These are phyloP conservation scores for Lagodon rhomboides DNA, from an alignment of 2,797 vertebrate species.

Conservation along the genomic window DNA sequence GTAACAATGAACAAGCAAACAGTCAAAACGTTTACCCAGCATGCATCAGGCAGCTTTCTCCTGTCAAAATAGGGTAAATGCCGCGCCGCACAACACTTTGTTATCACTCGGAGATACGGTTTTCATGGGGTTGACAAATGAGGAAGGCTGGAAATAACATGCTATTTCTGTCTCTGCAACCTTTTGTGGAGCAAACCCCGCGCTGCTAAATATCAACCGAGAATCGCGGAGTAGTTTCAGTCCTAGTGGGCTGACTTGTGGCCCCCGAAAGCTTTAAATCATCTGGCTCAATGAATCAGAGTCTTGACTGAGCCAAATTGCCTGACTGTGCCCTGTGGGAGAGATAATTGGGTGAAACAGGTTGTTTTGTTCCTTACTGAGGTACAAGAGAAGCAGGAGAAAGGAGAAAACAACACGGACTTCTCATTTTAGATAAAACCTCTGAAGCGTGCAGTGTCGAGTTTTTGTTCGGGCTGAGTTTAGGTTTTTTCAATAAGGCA, in stretches of 20 bases:
- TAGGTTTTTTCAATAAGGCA: constrained; percentile 26
- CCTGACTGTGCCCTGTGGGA: constrained; percentile 75
- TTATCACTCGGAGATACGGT: neutral
- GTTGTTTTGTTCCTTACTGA: constrained; percentile 67
- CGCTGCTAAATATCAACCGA: constrained; percentile 59
- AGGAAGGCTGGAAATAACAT: constrained; percentile 32
- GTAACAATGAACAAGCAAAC: neutral
- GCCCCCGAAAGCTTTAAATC: constrained; percentile 73
- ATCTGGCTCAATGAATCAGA: constrained; percentile 74
- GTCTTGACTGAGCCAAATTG: constrained; percentile 75
- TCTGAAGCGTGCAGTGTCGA: constrained; percentile 46
- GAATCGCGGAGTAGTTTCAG: constrained; percentile 55
- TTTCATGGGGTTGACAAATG: constrained; percentile 28
- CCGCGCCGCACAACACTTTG: neutral
- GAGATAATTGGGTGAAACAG: constrained; percentile 81
- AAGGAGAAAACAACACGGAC: constrained; percentile 56
- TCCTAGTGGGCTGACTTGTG: constrained; percentile 61
- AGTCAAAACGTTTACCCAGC: neutral
- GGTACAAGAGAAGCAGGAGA: constrained; percentile 49
- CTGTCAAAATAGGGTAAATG: neutral
- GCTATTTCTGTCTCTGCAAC: constrained; percentile 51
- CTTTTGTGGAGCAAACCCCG: constrained; percentile 41
- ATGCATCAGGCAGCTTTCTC: neutral
- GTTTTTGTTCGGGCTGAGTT: constrained; percentile 51
- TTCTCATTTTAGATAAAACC: constrained; percentile 68